Percentiles rank a stretch among this genome's conserved stretches.
Evolutionary conservation across 2,797 vertebrate genomes (phyloP).

Genomic region (Hydrocynus forskahlii): DNA sequence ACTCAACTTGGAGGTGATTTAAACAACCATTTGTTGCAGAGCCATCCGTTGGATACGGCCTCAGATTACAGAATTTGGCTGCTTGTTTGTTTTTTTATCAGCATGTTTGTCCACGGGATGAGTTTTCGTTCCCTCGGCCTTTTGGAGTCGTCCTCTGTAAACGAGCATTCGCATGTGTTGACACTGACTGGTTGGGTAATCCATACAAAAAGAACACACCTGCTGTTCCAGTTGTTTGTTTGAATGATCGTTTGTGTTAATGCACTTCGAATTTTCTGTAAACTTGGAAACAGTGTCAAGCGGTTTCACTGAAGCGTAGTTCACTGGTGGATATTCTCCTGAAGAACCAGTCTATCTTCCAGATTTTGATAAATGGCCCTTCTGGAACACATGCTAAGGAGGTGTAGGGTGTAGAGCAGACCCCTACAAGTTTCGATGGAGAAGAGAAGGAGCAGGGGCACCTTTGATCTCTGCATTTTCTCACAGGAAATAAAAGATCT

Average conservation of each 20-base stretch:
- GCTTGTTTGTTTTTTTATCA: conserved; percentile 4
- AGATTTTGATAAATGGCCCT: background rate
- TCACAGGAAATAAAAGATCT: conserved; percentile 14
- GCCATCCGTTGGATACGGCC: background rate
- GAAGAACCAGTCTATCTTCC: background rate
- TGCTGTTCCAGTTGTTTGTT: background rate
- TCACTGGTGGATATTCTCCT: background rate
- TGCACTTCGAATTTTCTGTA: background rate
- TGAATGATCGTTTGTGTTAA: background rate
- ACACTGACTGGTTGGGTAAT: background rate
- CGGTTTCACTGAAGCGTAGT: background rate
- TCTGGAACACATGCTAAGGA: background rate
- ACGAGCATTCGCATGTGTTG: background rate
- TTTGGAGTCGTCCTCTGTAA: background rate
- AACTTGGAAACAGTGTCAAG: background rate
- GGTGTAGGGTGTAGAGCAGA: background rate
- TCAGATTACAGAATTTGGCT: background rate
- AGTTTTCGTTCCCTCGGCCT: background rate
- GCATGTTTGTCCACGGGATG: background rate
- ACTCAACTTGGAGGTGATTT: background rate
- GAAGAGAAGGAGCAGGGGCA: background rate
- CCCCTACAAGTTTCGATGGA: background rate
- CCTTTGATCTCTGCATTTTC: conserved; percentile 19
- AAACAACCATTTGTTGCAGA: background rate
- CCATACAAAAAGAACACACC: background rate